These are phyloP conservation scores for Bombus polaris DNA, from an alignment of 1,140 invertebrate genomes.

Conservation along the genomic window DNA sequence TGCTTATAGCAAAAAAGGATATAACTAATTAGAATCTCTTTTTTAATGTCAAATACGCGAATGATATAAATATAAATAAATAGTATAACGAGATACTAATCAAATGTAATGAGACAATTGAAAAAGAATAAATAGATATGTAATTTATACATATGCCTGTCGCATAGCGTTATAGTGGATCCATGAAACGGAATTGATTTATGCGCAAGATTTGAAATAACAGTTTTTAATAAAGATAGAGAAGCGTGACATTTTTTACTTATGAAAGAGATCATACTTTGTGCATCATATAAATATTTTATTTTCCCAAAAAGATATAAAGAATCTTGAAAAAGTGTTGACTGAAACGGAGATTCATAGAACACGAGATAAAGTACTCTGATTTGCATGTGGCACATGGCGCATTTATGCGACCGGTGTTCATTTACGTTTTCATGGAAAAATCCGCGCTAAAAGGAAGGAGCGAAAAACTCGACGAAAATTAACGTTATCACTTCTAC, in stretches of 20 bases:
- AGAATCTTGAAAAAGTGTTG: not conserved
- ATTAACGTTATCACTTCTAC: not conserved
- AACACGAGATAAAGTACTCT: not conserved
- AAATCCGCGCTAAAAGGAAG: not conserved
- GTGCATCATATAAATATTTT: not conserved
- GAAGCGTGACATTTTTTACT: not conserved
- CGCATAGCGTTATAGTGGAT: not conserved
- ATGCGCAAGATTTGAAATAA: not conserved
- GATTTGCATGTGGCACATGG: not conserved
- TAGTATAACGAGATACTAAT: too few relatives aligned
- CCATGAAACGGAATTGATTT: not conserved
- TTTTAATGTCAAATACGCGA: too few relatives aligned
- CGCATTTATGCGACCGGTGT: conserved; percentile 3
- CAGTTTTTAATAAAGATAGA: not conserved
- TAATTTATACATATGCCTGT: not conserved
- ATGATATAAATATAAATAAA: too few relatives aligned
- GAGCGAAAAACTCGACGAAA: not conserved
- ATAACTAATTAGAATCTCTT: too few relatives aligned
- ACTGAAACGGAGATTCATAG: not conserved
- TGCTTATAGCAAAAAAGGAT: too few relatives aligned
- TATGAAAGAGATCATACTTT: not conserved
- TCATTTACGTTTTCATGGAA: conserved; percentile 27
- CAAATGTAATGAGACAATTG: not conserved
- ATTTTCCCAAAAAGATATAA: not conserved
- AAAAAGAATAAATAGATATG: not conserved